Conservation (phyloP, 2,113 vertebrate genomes). For the Acanthochromis polyacanthus region DNA sequence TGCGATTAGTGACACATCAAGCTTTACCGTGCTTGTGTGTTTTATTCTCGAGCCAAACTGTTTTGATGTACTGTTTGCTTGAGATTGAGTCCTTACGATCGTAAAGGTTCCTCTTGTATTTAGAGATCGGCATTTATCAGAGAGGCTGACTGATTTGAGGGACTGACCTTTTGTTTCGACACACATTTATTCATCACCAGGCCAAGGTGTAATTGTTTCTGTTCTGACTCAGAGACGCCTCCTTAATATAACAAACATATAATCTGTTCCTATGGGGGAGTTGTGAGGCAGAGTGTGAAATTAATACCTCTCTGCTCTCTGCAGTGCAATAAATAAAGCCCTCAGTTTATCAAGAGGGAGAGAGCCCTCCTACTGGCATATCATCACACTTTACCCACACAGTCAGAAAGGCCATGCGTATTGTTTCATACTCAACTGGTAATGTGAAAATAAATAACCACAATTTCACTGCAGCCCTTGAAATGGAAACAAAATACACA, state of each 20-base stretch:
- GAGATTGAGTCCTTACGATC: slow-evolving; percentile 16
- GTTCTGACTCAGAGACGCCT: slow-evolving; percentile 54
- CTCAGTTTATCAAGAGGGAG: slow-evolving; percentile 53
- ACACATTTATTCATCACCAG: slow-evolving; percentile 55
- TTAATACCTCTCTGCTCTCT: slow-evolving; percentile 68
- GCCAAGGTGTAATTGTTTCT: slow-evolving; percentile 67
- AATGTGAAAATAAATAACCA: slow-evolving; percentile 54
- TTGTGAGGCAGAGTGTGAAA: slow-evolving; percentile 79
- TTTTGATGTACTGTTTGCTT: not conserved
- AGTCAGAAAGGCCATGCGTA: slow-evolving; percentile 53
- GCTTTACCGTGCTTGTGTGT: not conserved
- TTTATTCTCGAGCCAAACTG: not conserved
- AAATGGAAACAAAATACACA: slow-evolving; percentile 2
- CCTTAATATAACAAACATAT: slow-evolving; percentile 68
- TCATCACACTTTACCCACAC: slow-evolving; percentile 46
- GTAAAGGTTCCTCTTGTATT: slow-evolving; percentile 26
- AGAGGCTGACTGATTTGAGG: slow-evolving; percentile 42
- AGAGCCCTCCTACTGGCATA: slow-evolving; percentile 50
- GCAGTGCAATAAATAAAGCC: slow-evolving; percentile 71
- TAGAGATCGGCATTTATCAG: slow-evolving; percentile 24
- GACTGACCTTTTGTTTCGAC: slow-evolving; percentile 61
- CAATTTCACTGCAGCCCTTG: not conserved
- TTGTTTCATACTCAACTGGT: slow-evolving; percentile 51
- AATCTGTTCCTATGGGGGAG: slow-evolving; percentile 58
- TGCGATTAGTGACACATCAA: not conserved